Evolutionary conservation across 2,797 vertebrate genomes (phyloP).

Genomic region (Synaphobranchus kaupii): DNA sequence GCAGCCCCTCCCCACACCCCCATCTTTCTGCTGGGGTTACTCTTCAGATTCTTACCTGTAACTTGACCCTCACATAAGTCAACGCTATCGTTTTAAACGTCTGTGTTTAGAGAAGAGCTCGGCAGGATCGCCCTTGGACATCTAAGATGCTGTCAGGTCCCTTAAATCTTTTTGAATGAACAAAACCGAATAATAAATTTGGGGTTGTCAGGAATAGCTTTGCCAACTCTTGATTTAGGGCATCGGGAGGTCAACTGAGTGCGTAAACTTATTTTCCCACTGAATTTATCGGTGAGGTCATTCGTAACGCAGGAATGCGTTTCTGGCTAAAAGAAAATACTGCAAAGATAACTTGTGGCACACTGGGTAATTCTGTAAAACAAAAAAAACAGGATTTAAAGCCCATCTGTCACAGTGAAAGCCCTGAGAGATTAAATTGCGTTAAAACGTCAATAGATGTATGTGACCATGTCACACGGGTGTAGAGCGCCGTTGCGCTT

Average conservation of each 20-base stretch:
- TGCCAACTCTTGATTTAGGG: conserved; percentile 10
- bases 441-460: not conserved
- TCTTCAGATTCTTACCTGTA: not conserved
- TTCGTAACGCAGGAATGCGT: conserved; percentile 31
- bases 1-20: too few species aligned
- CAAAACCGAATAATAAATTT: conserved; percentile 1
- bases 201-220: not conserved
- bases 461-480: not conserved
- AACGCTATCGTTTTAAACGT: not conserved
- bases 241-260: conserved; percentile 5
- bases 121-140: not conserved
- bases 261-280: conserved; percentile 43
- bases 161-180: not conserved
- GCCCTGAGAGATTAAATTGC: not conserved
- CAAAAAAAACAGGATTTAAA: not conserved
- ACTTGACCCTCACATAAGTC: not conserved
- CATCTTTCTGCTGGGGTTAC: not conserved
- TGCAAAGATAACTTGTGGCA: not conserved
- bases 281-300: conserved; percentile 36
- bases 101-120: not conserved
- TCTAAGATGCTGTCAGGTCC: not conserved
- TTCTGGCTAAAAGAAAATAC: not conserved
- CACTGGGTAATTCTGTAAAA: not conserved
- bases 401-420: not conserved
- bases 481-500: not conserved